phyloP scores from a whole-genome alignment of 2,888 invertebrate genomes.

The Drosophila nr. perissopoda region DNA sequence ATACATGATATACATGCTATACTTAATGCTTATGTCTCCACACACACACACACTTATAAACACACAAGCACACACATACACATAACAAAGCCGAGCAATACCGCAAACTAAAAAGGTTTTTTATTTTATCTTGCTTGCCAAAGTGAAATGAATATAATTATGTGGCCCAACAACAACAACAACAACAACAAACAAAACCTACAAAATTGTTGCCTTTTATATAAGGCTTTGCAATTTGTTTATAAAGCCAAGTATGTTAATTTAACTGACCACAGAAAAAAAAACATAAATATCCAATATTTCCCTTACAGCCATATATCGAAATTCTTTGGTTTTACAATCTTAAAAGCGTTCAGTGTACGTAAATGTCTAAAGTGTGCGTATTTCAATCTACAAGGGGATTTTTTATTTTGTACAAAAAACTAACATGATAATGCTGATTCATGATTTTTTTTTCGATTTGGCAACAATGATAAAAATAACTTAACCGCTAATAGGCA shows the following conservation, averaged over 20 bases:
- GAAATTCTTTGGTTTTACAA: conserved; percentile 55
- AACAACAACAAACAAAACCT: conserved; percentile 23
- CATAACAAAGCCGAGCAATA: conserved; percentile 30
- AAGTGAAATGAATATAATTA: conserved; percentile 63
- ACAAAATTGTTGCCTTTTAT: conserved; percentile 47
- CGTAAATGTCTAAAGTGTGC: conserved; percentile 35
- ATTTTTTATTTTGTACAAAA: neutral
- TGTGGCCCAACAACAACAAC: conserved; percentile 38
- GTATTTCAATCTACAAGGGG: neutral
- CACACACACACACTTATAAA: conserved; percentile 3
- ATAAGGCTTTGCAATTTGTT: conserved; percentile 55
- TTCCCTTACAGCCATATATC: conserved; percentile 23
- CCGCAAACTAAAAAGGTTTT: conserved; percentile 48
- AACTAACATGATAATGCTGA: conserved; percentile 5
- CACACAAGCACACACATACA: neutral
- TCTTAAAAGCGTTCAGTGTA: conserved; percentile 32
- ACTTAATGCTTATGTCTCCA: conserved; percentile 70
- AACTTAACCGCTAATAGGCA: neutral
- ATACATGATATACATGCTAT: conserved; percentile 66
- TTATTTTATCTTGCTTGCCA: conserved; percentile 33
- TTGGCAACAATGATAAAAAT: neutral
- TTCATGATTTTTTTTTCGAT: neutral
- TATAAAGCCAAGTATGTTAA: conserved; percentile 46
- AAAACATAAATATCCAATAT: conserved; percentile 13
- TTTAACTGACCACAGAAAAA: conserved; percentile 23